Evolutionary conservation across 1,140 invertebrate species (phyloP), one percentile per base, ranked within the genome.

Genomic region (Drosophila setifemur): DNA sequence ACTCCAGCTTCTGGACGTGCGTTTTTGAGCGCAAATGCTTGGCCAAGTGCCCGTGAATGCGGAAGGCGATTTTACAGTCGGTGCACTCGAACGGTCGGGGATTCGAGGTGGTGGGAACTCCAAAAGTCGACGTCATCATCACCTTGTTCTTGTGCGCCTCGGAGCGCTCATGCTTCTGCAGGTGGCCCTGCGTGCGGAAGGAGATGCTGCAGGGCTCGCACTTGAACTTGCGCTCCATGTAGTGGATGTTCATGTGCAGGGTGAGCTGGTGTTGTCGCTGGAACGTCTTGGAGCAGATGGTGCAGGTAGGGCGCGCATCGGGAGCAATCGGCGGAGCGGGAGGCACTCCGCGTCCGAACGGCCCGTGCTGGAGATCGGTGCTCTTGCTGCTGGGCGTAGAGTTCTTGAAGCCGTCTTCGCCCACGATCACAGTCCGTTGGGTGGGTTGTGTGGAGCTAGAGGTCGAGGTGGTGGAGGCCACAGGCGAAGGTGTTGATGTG

Each of bases 1-100:
- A 97, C 90, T 99, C 98, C 31, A 99, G 92, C 82, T 96, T 95
- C 94, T 97, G 97, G 16, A 99, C 98, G 89, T 99, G 98, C 93
- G 97, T 96, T 92, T 99, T 99, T 23, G 97, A 98, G 29, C 98
- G 93, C 31, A 99, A 92, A 92, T 99, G 98, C 91, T 99, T 99
- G 0, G 97, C 97, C 71, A 99, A 92, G 91, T 99, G 97, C 0
- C 97, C 98, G 83, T 98, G 97, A 83, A 98, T 98, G 64, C 98
- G 93, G 90, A 99, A 99, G 1, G 97, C 97, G 58, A 98, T 96
- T 90, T 97, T 97, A 90, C 98, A 99, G 83, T 98, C 97, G 4
- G 94, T 94, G 92, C 98, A 99, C 83, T 97, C 97, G 85, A 98
- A 98, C 3, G 97, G 97, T 40, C 97, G 92, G 9, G 97, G 97